Base-by-base conservation (phyloP, 2,888 invertebrate species). In the Apamea crenata region DNA sequence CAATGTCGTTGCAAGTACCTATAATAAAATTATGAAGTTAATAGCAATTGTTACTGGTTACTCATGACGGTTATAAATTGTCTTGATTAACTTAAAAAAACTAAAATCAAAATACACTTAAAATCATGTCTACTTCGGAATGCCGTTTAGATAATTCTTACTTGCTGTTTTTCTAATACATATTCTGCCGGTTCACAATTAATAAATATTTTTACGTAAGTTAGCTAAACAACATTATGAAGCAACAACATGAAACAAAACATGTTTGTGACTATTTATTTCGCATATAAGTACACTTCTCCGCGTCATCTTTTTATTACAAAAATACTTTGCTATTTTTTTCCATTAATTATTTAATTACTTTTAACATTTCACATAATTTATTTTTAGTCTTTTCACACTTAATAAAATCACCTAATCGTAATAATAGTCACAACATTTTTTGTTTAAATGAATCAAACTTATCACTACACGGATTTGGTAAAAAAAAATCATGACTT, bases 401-500 rank as follows among this genome's bases (percentile, higher is more conserved):
- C 14, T 59, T 53, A 66, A 12, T 63, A 72, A 72, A 73, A 77
- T 65, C 67, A 69, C 32, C 63, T 75, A 83, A 67, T 56, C 80
- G 32, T 59, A 65, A 78, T 84, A 90, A 92, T 92, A 93, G 93
- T 93, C 93, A 93, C 93, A 94, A 93, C 91, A 93, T 85, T 86
- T 89, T 91, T 88, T 87, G 77, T 82, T 78, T 74, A 85, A 89
- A 84, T 87, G 88, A 88, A 88, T 84, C 85, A 91, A 91, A 89
- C 92, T 93, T 93, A 93, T 74, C 71, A 79, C 90, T 94, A 94
- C 88, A 90, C 83, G 88, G 90, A 93, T 95, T 95, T 96, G 95
- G 96, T 95, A 94, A 84, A 88, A 91, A 94, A 94, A 94, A 93
- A 93, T 82, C 87, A 92, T 93, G 90, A 89, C 95, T 95, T 95